phyloP scores from a whole-genome alignment of 2,888 invertebrate genomes.

The Stenolophus ochropezus region DNA sequence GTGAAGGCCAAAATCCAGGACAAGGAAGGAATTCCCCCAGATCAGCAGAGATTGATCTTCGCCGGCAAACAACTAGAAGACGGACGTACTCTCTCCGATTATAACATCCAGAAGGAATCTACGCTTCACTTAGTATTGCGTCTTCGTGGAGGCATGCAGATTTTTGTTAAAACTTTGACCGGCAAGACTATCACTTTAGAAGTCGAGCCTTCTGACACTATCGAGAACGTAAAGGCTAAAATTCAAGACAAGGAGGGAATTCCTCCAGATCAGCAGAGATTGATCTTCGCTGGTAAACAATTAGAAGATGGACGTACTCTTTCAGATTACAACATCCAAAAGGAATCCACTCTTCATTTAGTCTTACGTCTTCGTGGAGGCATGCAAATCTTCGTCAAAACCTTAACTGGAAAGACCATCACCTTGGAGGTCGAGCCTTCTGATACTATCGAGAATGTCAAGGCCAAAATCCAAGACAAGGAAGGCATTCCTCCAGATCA shows the following conservation, averaged over 20 bases:
- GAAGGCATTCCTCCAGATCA: constrained; percentile 92
- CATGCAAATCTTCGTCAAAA: constrained; percentile 81
- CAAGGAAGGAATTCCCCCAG: constrained; percentile 92
- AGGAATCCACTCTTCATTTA: constrained; percentile 75
- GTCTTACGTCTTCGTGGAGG: constrained; percentile 79
- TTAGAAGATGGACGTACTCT: constrained; percentile 81
- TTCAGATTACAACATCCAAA: constrained; percentile 71
- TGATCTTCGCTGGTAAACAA: constrained; percentile 82
- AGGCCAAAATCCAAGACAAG: constrained; percentile 78
- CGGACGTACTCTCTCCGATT: constrained; percentile 86
- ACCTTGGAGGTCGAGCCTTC: constrained; percentile 76
- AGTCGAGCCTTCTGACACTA: constrained; percentile 79
- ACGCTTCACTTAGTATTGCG: constrained; percentile 94
- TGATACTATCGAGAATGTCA: constrained; percentile 78
- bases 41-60: constrained; percentile 91
- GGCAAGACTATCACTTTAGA: constrained; percentile 77
- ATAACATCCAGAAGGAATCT: constrained; percentile 93
- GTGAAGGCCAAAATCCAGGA: constrained; percentile 79
- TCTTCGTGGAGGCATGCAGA: constrained; percentile 79
- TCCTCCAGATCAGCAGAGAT: constrained; percentile 77
- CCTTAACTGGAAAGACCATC: constrained; percentile 77
- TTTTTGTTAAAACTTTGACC: constrained; percentile 75
- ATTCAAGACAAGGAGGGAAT: constrained; percentile 77
- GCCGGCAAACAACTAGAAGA: constrained; percentile 95
- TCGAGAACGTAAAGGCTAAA: constrained; percentile 80